Evolutionary conservation across 1,140 invertebrate species (phyloP), one percentile per base, ranked within the genome.

Genomic region (Drosophila fuyamai): DNA sequence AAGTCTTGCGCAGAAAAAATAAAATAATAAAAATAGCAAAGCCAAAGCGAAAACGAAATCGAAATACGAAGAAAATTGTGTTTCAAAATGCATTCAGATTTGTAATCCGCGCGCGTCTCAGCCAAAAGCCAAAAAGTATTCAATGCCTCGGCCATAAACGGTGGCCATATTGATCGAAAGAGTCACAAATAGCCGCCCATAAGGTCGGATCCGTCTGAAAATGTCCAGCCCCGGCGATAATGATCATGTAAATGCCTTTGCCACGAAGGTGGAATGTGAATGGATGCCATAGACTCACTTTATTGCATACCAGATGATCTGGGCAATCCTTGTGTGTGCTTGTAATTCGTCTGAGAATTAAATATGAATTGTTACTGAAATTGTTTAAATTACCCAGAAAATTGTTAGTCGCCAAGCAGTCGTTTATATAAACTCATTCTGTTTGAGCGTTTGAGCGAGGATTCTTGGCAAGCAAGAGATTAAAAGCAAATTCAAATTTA

Each of bases 111-210:
- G 16, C 84, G 76, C 80, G 84, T 88, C 43, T n/a, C 8, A 51
- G 23, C 51, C 48, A 54, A 60, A 61, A 55, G 46, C 68, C 57
- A 76, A 59, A 82, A 61, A 59, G 53, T 85, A 74, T 89, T 88
- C 84, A 83, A 89, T 88, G 83, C 84, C 83, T 89, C 54, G 80
- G 72, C 82, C 82, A 86, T 86, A 88, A 82, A 78, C 53, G 57
- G 16, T 55, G 46, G 65, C 65, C 65, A 51, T 66, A 66, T 65
- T 35, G 47, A 66, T 66, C 43, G 36, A 29, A 51, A 43, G 43
- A n/a, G 27, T 63, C 18, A 35, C 18, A 29, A 32, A 51, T 63
- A 35, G 57, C 58, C 58, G 36, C 48, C 60, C 23, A 44, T 53
- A 66, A 66, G 65, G 60, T 68, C 60, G 60, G 29, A 51, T 18